phyloP scores from a whole-genome alignment of 2,888 invertebrate species.

The Nemotelus pantherinus region DNA sequence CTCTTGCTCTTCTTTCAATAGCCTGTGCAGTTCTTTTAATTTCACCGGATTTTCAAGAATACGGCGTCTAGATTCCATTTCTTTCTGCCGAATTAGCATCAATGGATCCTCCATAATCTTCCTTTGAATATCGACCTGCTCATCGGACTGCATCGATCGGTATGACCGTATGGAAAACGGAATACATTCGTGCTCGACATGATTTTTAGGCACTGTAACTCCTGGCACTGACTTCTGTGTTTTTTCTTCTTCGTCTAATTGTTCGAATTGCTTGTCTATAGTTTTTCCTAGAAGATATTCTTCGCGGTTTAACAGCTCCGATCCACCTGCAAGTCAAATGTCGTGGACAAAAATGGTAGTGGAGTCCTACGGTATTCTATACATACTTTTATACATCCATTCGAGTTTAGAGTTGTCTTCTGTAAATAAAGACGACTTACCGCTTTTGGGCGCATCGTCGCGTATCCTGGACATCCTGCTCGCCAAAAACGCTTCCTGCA shows the following conservation, averaged over 20 bases:
- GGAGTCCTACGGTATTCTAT: neutral
- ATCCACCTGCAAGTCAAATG: conserved; percentile 54
- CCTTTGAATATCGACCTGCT: conserved; percentile 85
- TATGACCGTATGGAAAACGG: conserved; percentile 75
- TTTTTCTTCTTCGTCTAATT: conserved; percentile 67
- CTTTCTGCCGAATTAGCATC: conserved; percentile 86
- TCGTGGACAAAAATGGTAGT: too few species aligned
- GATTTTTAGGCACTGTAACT: conserved; percentile 69
- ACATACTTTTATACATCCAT: conserved; percentile 85
- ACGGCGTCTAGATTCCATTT: conserved; percentile 86
- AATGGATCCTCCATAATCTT: conserved; percentile 95
- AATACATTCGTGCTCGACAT: conserved; percentile 79
- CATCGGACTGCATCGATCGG: conserved; percentile 66
- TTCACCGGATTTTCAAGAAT: conserved; percentile 92
- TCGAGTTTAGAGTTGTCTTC: conserved; percentile 71
- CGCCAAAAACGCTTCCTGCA: neutral
- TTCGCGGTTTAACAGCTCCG: conserved; percentile 73
- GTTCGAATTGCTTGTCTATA: conserved; percentile 82
- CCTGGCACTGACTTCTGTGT: conserved; percentile 57
- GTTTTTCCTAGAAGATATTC: conserved; percentile 87
- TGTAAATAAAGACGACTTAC: conserved; percentile 10
- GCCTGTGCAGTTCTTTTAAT: conserved; percentile 83
- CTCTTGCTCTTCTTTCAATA: conserved; percentile 73
- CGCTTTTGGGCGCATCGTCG: neutral
- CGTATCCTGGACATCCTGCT: conserved; percentile 14